Evolutionary conservation across 2,113 vertebrate species (phyloP).

Genomic region (Uria aalge): DNA sequence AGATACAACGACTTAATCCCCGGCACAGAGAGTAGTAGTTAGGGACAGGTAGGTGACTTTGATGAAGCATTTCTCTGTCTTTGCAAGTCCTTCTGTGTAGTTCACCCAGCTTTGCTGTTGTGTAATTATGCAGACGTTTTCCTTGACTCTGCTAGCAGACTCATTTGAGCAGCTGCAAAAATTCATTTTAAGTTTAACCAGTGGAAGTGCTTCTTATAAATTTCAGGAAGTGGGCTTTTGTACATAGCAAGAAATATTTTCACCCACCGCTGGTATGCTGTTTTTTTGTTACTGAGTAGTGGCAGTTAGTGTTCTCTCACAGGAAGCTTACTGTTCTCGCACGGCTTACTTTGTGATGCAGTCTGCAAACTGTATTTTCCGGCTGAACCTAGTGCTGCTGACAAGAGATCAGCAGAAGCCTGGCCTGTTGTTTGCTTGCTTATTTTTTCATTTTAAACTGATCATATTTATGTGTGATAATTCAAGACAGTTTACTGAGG

Average conservation of each 20-base stretch:
- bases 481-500: background rate
- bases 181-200: background rate
- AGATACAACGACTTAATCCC: background rate
- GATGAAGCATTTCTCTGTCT: background rate
- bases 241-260: background rate
- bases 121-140: background rate
- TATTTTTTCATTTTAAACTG: background rate
- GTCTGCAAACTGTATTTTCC: background rate
- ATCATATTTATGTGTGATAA: background rate
- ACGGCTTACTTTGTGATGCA: background rate
- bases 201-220: background rate
- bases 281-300: background rate
- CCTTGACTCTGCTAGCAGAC: background rate
- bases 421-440: background rate
- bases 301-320: background rate
- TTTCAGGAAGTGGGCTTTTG: background rate
- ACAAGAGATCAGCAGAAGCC: background rate
- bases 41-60: background rate
- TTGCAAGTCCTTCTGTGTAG: background rate
- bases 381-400: background rate
- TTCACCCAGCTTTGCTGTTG: background rate
- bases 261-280: fast-evolving
- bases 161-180: background rate
- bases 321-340: background rate
- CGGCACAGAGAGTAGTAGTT: background rate